Percentiles rank a stretch among this genome's conserved stretches.
Conservation (phyloP, 2,113 vertebrate species). For the Butastur rufipennis region DNA sequence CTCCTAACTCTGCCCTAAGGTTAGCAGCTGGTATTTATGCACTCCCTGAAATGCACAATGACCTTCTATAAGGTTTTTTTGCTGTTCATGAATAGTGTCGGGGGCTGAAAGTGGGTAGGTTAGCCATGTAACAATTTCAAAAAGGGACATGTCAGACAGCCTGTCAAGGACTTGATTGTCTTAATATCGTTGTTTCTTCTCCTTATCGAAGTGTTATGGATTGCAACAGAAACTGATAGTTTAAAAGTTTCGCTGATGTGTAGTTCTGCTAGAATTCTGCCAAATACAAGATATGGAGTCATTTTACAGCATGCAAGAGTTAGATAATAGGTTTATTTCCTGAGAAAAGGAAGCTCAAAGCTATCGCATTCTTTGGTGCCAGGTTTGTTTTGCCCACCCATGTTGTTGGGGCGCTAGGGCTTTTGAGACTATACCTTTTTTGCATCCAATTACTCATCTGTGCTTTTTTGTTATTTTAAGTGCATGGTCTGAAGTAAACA, state of each 20-base stretch:
- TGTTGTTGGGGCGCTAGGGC: background rate
- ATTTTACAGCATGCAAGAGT: background rate
- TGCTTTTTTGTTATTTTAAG: background rate
- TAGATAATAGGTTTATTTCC: background rate
- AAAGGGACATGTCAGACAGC: background rate
- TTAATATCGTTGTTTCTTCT: background rate
- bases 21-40: background rate
- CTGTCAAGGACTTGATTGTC: background rate
- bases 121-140: fast-evolving
- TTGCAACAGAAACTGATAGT: too few species aligned
- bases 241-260: background rate
- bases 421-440: background rate
- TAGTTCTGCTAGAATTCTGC: background rate
- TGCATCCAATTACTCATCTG: background rate
- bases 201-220: fast-evolving
- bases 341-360: background rate
- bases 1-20: background rate
- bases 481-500: background rate
- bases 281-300: background rate
- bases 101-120: background rate
- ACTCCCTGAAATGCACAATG: fast-evolving
- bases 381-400: background rate
- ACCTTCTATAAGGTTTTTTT: background rate
- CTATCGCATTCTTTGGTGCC: background rate
- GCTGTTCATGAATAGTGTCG: fast-evolving